These are phyloP conservation scores for Aricia artaxerxes DNA, from an alignment of 2,888 invertebrate genomes.

Conservation along the genomic window DNA sequence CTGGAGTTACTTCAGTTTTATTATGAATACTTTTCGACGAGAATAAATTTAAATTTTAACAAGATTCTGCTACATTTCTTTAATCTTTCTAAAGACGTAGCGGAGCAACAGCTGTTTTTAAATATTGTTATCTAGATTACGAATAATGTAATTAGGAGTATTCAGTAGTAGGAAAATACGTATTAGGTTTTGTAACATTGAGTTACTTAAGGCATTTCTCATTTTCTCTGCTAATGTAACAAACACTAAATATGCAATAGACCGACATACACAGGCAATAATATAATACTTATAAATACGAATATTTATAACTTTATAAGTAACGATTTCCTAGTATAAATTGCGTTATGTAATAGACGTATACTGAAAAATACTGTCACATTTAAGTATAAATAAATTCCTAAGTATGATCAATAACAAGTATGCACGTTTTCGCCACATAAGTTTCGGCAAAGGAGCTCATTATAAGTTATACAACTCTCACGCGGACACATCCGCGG, in stretches of 20 bases:
- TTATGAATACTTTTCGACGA: constrained; percentile 24
- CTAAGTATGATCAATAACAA: background rate
- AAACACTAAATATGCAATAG: background rate
- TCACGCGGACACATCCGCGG: background rate
- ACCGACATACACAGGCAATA: too few species aligned
- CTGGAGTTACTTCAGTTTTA: background rate
- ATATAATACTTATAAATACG: too few species aligned
- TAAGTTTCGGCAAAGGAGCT: constrained; percentile 14
- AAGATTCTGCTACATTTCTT: background rate
- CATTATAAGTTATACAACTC: constrained; percentile 19
- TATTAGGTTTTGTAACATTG: too few species aligned
- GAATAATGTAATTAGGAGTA: too few species aligned
- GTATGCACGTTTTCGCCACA: background rate
- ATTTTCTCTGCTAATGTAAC: background rate
- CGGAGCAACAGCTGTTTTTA: background rate
- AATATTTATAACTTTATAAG: too few species aligned
- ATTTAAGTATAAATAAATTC: too few species aligned
- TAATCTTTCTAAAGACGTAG: background rate
- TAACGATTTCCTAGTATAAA: too few species aligned
- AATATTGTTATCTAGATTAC: background rate
- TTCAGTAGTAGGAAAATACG: too few species aligned
- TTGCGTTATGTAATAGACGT: too few species aligned
- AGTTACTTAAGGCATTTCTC: background rate
- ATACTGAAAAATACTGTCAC: too few species aligned
- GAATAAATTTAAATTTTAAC: background rate